phyloP scores from a whole-genome alignment of 2,797 vertebrate species.

The Notolabrus celidotus region DNA sequence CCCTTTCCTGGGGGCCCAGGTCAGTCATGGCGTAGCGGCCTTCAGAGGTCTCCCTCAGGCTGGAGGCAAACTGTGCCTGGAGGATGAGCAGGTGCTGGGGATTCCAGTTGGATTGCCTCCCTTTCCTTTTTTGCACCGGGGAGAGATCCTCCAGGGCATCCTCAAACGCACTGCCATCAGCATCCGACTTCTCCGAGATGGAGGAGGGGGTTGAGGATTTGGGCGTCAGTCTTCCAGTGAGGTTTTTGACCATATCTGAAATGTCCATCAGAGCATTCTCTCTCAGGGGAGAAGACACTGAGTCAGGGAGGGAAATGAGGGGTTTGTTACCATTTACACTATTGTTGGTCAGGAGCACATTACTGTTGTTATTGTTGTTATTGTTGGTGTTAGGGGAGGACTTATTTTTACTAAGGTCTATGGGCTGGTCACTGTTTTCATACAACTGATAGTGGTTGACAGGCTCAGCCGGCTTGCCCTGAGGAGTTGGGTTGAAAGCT shows the following conservation, averaged over 20 bases:
- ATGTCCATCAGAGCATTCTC: conserved; percentile 99
- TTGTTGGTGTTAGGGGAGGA: conserved; percentile 81
- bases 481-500: conserved; percentile 88
- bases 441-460: conserved; percentile 93
- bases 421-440: conserved; percentile 96
- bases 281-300: conserved; percentile 91
- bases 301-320: conserved; percentile 89
- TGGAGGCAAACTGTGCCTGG: conserved; percentile 99
- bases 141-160: conserved; percentile 97
- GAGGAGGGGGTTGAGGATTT: conserved; percentile 98
- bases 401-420: conserved; percentile 98
- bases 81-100: conserved; percentile 99
- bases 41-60: conserved; percentile 95
- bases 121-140: conserved; percentile 96
- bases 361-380: conserved; percentile 72
- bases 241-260: conserved; percentile 99
- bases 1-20: conserved; percentile 97
- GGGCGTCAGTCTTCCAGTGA: conserved; percentile 96
- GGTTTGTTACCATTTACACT: conserved; percentile 84
- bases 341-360: conserved; percentile 69
- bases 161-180: conserved; percentile 95
- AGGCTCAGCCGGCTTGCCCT: conserved; percentile 91
- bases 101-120: conserved; percentile 99
- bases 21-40: conserved; percentile 98
- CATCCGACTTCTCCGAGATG: conserved; percentile 96